Evolutionary conservation across 2,888 invertebrate species (phyloP).

Genomic region (Lepidonotus clava): DNA sequence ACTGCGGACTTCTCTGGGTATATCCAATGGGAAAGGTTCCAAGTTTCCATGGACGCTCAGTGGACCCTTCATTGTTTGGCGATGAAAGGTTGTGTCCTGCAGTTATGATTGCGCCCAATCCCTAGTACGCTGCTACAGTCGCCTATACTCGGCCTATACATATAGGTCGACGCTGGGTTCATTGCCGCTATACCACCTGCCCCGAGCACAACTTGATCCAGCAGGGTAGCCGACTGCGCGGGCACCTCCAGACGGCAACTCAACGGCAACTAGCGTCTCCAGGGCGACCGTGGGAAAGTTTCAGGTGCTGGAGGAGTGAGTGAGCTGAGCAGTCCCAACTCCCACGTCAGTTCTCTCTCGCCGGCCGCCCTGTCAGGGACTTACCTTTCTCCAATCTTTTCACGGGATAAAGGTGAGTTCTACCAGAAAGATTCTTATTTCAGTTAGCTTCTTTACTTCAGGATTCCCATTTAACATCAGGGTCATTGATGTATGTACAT

Average conservation of each 20-base stretch:
- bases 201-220: neutral
- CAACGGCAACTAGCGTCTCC: constrained; percentile 14
- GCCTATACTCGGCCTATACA: too few species aligned
- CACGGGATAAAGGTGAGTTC: neutral
- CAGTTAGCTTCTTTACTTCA: too few species aligned
- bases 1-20: neutral
- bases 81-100: neutral
- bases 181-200: too few species aligned
- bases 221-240: neutral
- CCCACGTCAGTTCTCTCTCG: neutral
- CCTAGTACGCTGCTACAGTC: too few species aligned
- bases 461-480: too few species aligned
- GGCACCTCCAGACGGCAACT: neutral
- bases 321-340: neutral
- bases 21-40: neutral
- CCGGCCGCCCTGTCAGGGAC: constrained; percentile 12
- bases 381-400: neutral
- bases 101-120: too few species aligned
- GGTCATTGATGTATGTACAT: too few species aligned
- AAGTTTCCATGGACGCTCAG: constrained; percentile 13
- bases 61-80: neutral
- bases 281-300: constrained; percentile 27
- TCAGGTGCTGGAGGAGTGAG: neutral
- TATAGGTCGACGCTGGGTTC: too few species aligned
- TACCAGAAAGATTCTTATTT: too few species aligned